Base-by-base conservation (phyloP, 2,888 invertebrate species). In the Aproaerema taeniolella region DNA sequence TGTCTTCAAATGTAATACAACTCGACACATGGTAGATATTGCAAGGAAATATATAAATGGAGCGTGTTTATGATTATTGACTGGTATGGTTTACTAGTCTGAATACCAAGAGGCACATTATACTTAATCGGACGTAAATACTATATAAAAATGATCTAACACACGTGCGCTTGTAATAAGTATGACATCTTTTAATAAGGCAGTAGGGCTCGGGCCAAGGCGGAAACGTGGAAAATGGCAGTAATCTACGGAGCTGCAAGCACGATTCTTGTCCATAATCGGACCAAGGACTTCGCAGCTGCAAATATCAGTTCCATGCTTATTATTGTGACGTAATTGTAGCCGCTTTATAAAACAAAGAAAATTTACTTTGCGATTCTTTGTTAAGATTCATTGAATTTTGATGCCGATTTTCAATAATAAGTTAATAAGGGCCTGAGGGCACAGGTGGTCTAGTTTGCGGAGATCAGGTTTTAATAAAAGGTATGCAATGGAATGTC, bases 211-310 rank as follows among this genome's bases (percentile, higher is more conserved):
- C 6, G 13, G 13, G 30, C 30, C 61, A 55, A 83, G 76, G 71
- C 81, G 85, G 86, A 86, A 85, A 85, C 74, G 69, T 79, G 68
- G 79, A 82, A 83, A 85, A 85, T 85, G 79, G 75, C 71, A 73
- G 82, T 78, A 78, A 83, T 83, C 73, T 75, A 72, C 67, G 53
- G 62, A 69, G 74, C 70, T 58, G 58, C 61, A 68, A 70, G 80
- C 82, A 83, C 85, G 85, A 85, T 69, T 80, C 79, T 73, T 76
- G 74, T 54, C 85, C 83, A 77, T 83, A 85, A 83, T 79, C 78
- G 78, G 83, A 72, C 80, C 82, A 82, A 86, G 86, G 82, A 81
- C 81, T 77, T 55, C 51, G 73, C 81, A 82, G 81, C 82, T 83
- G 82, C 72, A 76, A 82, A 82, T 81, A 85, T 78, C 76, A 71